A percentile compares a stretch with the other conserved stretches of the same genome.
These are phyloP conservation scores for Apteryx owenii DNA, from an alignment of 2,113 vertebrate species.

Conservation along the genomic window DNA sequence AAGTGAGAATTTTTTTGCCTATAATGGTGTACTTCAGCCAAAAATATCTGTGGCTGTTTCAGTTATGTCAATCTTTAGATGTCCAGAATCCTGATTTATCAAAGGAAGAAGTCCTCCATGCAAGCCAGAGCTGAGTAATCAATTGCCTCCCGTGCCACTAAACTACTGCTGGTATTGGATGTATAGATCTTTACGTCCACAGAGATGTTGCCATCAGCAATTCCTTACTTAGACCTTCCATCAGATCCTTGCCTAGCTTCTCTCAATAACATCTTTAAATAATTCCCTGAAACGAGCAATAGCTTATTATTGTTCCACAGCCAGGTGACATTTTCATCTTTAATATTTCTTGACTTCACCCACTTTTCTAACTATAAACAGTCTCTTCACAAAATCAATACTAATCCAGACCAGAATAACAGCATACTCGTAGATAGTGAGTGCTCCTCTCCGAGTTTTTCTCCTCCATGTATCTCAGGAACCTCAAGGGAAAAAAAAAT, in stretches of 20 bases:
- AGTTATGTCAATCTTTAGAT: not conserved
- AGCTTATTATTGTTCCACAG: not conserved
- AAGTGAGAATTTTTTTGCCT: not conserved
- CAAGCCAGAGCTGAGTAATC: not conserved
- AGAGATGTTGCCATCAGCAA: not conserved
- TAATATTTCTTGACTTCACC: not conserved
- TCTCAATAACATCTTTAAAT: not conserved
- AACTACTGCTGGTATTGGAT: not conserved
- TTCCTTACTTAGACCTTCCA: not conserved
- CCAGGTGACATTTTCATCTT: not conserved
- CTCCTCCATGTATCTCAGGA: not conserved
- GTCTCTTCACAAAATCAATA: not conserved
- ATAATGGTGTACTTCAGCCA: not conserved
- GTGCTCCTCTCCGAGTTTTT: not conserved
- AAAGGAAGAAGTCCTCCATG: not conserved
- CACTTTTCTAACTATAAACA: not conserved
- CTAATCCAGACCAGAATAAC: not conserved
- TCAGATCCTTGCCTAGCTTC: not conserved
- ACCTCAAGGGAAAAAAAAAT: not conserved
- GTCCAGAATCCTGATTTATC: not conserved
- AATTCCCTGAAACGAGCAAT: not conserved
- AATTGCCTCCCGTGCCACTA: not conserved
- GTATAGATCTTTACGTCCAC: not conserved
- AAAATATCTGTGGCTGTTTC: not conserved
- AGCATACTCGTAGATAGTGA: not conserved